Conservation (phyloP, 2,113 vertebrate genomes). For the Pedetes capensis region DNA sequence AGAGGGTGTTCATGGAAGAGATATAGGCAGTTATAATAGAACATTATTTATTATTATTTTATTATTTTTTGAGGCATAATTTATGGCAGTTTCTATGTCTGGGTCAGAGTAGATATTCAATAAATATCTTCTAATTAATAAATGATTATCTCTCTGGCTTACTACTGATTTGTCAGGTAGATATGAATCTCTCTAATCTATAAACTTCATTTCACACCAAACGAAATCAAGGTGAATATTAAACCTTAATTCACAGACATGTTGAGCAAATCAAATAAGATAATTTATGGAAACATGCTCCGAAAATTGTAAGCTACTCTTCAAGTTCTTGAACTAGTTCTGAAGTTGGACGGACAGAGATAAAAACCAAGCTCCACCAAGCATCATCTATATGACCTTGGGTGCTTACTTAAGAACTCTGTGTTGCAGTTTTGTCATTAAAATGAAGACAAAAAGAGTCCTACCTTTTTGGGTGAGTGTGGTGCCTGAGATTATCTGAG, state of each 20-base stretch:
- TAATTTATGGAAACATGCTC: background rate
- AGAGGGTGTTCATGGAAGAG: background rate
- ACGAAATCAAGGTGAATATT: background rate
- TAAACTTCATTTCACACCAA: background rate
- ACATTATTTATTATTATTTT: background rate
- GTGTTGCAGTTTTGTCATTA: background rate
- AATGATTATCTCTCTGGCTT: background rate
- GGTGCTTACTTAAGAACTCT: background rate
- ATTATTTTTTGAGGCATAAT: background rate
- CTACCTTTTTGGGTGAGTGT: background rate
- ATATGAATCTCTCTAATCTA: background rate
- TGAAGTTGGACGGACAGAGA: background rate
- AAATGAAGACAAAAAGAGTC: background rate
- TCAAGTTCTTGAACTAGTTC: background rate
- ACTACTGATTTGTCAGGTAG: background rate
- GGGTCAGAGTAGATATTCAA: background rate
- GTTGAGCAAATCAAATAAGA: background rate
- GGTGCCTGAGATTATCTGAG: background rate
- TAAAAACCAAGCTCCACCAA: background rate
- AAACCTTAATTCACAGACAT: background rate
- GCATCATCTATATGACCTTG: background rate
- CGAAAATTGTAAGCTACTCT: background rate
- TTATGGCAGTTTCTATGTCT: background rate
- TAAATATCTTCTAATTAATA: background rate
- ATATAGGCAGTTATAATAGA: background rate